A percentile compares a stretch with the other conserved stretches of the same genome.
Evolutionary conservation across 64 coral and sea anemone genomes (phyloP).

Genomic region (Montipora foliosa): DNA sequence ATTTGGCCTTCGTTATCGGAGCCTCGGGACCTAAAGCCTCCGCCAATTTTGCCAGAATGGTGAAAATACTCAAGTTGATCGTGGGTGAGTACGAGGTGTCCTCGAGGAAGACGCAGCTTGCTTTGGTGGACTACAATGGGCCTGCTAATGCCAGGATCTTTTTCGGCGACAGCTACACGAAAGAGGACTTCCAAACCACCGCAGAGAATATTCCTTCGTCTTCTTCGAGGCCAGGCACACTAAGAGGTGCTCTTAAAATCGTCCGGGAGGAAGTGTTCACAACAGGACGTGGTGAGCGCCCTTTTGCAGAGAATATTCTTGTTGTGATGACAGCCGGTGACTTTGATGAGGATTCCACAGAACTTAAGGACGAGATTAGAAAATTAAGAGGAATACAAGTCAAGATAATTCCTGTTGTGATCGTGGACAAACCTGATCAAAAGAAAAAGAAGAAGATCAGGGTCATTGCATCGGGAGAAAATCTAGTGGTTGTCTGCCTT

Average conservation of each 20-base stretch:
- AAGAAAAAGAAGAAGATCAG: slow-evolving; percentile 35
- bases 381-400: slow-evolving; percentile 69
- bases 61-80: slow-evolving; percentile 74
- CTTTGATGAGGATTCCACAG: slow-evolving; percentile 41
- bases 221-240: background rate
- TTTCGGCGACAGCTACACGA: slow-evolving; percentile 66
- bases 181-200: slow-evolving; percentile 38
- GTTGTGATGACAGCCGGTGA: slow-evolving; percentile 67
- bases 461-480: slow-evolving; percentile 77
- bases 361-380: slow-evolving; percentile 47
- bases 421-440: slow-evolving; percentile 41
- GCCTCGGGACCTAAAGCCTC: slow-evolving; percentile 41
- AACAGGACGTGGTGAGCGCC: slow-evolving; percentile 61
- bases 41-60: slow-evolving; percentile 70
- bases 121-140: slow-evolving; percentile 91
- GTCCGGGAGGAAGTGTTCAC: slow-evolving; percentile 77
- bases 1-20: slow-evolving; percentile 86
- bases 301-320: slow-evolving; percentile 72
- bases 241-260: slow-evolving; percentile 19
- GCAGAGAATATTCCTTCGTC: background rate
- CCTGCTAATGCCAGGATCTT: slow-evolving; percentile 42
- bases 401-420: slow-evolving; percentile 72
- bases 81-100: slow-evolving; percentile 67
- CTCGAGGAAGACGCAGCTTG: slow-evolving; percentile 47
- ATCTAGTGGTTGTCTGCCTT: slow-evolving; percentile 60